Conservation (phyloP, 2,888 invertebrate species). For the Crioceris asparagi region DNA sequence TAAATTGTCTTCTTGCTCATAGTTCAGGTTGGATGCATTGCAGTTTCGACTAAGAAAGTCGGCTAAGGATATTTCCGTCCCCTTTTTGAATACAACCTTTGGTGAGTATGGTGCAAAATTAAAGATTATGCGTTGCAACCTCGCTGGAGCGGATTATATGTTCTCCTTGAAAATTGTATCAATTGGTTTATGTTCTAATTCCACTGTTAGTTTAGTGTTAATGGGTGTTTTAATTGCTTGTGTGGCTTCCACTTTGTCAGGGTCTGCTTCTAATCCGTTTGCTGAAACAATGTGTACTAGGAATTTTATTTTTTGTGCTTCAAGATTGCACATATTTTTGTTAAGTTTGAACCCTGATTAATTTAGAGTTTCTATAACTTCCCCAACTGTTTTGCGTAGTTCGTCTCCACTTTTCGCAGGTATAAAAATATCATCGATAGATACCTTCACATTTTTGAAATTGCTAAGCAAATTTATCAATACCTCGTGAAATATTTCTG, state of each 20-base stretch:
- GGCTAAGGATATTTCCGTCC: neutral
- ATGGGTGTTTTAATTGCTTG: neutral
- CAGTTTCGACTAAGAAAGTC: neutral
- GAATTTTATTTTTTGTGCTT: slow-evolving; percentile 4
- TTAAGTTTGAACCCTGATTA: slow-evolving; percentile 2
- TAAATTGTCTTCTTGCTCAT: neutral
- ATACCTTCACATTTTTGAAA: neutral
- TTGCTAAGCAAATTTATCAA: slow-evolving; percentile 1
- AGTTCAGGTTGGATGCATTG: neutral
- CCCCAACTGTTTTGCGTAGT: neutral
- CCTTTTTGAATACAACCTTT: neutral
- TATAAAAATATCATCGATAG: slow-evolving; percentile 4
- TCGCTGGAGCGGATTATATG: neutral
- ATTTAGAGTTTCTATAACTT: slow-evolving; percentile 1
- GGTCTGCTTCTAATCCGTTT: too few species aligned
- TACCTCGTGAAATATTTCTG: slow-evolving; percentile 1
- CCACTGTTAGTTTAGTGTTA: neutral
- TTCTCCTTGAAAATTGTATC: neutral
- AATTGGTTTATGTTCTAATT: neutral
- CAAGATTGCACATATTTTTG: slow-evolving; percentile 2
- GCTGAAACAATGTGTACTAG: slow-evolving; percentile 4
- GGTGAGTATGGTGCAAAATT: too few species aligned
- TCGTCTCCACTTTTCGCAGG: slow-evolving; percentile 1
- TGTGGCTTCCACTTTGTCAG: neutral
- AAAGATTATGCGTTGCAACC: neutral